A percentile compares a stretch with the other conserved stretches of the same genome.
These are phyloP conservation scores for Nyctereutes procyonoides DNA, from an alignment of 2,113 vertebrate genomes.

Conservation along the genomic window DNA sequence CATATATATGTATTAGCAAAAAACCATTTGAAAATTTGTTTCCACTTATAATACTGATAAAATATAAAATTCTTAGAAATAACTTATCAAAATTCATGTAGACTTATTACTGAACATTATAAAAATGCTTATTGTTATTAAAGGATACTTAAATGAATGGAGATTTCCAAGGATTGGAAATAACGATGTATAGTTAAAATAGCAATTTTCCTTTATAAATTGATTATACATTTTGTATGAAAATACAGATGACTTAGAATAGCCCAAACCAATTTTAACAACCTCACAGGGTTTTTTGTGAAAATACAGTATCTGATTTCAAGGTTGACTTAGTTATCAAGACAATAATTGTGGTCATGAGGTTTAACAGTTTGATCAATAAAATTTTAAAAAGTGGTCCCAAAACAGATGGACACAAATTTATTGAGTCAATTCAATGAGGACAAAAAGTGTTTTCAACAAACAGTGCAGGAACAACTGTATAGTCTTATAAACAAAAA, in stretches of 20 bases:
- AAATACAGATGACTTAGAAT: background rate
- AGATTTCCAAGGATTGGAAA: background rate
- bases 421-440: background rate
- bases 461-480: background rate
- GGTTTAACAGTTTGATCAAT: background rate
- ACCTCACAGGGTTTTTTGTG: background rate
- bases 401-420: background rate
- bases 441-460: background rate
- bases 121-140: background rate
- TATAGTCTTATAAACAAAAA: background rate
- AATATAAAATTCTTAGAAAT: background rate
- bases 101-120: background rate
- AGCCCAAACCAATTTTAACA: background rate
- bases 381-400: background rate
- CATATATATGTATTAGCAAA: background rate
- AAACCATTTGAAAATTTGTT: background rate
- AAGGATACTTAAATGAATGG: background rate
- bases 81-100: background rate
- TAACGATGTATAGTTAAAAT: background rate
- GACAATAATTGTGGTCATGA: background rate
- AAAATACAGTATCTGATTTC: background rate
- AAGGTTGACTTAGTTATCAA: background rate
- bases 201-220: background rate
- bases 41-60: background rate
- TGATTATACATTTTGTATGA: background rate